Evolutionary conservation across 2,113 vertebrate genomes (phyloP).

Genomic region (Ginglymostoma cirratum): DNA sequence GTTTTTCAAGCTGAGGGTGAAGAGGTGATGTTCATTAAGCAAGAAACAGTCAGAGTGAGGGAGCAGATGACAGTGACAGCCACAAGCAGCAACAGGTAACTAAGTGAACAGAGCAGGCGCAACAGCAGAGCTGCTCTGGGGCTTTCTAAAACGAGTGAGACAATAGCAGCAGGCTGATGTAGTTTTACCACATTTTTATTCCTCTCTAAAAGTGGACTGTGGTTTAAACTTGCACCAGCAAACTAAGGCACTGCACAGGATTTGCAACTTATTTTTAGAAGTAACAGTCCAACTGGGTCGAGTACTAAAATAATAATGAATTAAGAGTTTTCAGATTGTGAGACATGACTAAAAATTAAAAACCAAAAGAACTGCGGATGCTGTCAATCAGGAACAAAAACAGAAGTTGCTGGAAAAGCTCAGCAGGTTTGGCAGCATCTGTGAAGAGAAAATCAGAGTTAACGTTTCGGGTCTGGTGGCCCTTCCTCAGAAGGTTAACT

Average conservation of each 20-base stretch:
- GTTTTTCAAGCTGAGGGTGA: background rate
- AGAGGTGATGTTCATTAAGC: background rate
- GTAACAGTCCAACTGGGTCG: too few species aligned
- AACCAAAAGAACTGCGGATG: too few species aligned
- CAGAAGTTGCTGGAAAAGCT: too few species aligned
- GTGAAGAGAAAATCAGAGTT: too few species aligned
- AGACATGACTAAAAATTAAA: too few species aligned
- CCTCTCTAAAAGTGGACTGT: background rate
- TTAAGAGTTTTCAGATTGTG: too few species aligned
- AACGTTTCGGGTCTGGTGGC: too few species aligned
- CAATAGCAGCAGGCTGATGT: background rate
- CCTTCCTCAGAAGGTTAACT: too few species aligned
- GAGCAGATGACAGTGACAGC: background rate
- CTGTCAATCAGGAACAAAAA: too few species aligned
- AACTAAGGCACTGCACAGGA: background rate
- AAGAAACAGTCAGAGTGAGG: background rate
- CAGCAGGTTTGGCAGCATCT: too few species aligned
- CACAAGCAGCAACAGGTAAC: background rate
- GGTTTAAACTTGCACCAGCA: background rate
- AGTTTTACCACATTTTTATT: background rate
- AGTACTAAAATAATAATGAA: too few species aligned
- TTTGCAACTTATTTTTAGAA: too few species aligned
- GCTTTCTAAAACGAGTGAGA: background rate
- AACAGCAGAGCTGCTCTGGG: background rate
- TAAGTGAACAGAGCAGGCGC: background rate